These are phyloP conservation scores for Zaprionus taronus DNA, from an alignment of 1,140 invertebrate genomes.

Conservation along the genomic window DNA sequence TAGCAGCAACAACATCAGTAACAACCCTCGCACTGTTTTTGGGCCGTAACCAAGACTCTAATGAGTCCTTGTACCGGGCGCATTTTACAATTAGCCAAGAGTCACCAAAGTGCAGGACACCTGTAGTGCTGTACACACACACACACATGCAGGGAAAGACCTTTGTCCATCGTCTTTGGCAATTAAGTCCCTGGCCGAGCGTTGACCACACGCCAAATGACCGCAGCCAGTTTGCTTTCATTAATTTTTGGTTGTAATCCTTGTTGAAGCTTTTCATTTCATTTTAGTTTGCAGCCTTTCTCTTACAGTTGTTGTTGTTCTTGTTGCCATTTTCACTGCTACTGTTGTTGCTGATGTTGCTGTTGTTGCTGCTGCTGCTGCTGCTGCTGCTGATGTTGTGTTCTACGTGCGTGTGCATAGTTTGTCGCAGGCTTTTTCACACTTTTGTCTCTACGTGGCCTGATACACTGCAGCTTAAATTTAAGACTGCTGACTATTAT, in stretches of 20 bases:
- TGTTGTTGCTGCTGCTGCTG: slow-evolving; percentile 8
- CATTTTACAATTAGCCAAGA: slow-evolving; percentile 56
- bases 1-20: background rate
- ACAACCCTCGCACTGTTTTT: slow-evolving; percentile 38
- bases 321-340: background rate
- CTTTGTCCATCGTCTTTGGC: slow-evolving; percentile 67
- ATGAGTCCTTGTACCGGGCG: slow-evolving; percentile 40
- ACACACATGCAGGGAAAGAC: slow-evolving; percentile 31
- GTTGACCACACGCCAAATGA: slow-evolving; percentile 83
- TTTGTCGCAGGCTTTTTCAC: slow-evolving; percentile 74
- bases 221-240: slow-evolving; percentile 83
- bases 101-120: slow-evolving; percentile 48
- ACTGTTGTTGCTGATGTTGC: background rate
- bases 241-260: slow-evolving; percentile 84
- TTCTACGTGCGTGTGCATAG: slow-evolving; percentile 69
- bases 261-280: slow-evolving; percentile 82
- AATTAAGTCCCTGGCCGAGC: slow-evolving; percentile 79
- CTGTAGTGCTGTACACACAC: slow-evolving; percentile 36
- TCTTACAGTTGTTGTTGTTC: slow-evolving; percentile 46
- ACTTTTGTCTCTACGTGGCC: slow-evolving; percentile 52
- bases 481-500: background rate
- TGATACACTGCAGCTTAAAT: slow-evolving; percentile 25
- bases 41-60: slow-evolving; percentile 50
- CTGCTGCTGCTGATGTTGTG: background rate
- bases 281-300: slow-evolving; percentile 70